A percentile compares a stretch with the other conserved stretches of the same genome.
Evolutionary conservation across 2,888 invertebrate species (phyloP).

Genomic region (Diachrysia chrysitis): DNA sequence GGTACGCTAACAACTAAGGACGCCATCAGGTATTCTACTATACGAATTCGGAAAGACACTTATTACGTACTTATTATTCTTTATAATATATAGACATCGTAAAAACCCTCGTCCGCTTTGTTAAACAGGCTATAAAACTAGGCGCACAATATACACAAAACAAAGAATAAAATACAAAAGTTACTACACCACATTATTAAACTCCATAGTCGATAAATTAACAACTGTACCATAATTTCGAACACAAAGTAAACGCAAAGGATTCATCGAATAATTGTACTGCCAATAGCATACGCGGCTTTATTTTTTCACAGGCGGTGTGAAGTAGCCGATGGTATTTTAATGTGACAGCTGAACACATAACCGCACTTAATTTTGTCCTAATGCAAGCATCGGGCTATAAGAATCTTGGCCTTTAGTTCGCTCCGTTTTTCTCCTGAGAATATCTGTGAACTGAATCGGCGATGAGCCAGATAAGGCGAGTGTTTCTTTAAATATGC

Average conservation of each 20-base stretch:
- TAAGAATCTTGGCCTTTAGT: conserved; percentile 78
- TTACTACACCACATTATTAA: conserved; percentile 40
- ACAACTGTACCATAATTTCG: conserved; percentile 61
- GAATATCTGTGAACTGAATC: conserved; percentile 85
- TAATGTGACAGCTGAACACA: conserved; percentile 87
- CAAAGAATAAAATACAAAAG: conserved; percentile 31
- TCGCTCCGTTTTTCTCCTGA: conserved; percentile 78
- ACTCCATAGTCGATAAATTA: conserved; percentile 67
- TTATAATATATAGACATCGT: conserved; percentile 20
- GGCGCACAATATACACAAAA: conserved; percentile 19
- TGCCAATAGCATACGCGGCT: conserved; percentile 75
- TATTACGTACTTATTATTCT: not conserved
- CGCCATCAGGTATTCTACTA: not conserved
- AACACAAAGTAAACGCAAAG: conserved; percentile 69
- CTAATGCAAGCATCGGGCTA: conserved; percentile 81
- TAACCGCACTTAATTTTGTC: conserved; percentile 88
- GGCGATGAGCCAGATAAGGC: conserved; percentile 86
- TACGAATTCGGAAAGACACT: conserved; percentile 2
- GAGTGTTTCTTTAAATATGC: conserved; percentile 87
- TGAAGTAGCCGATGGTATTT: conserved; percentile 85
- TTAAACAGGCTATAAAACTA: conserved; percentile 35
- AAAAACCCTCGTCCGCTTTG: conserved; percentile 11
- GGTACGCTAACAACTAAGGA: conserved; percentile 25
- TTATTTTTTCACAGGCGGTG: conserved; percentile 78
- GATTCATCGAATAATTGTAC: conserved; percentile 83